These are phyloP conservation scores for Macroglossus sobrinus DNA, from an alignment of 2,113 vertebrate species.

Conservation along the genomic window DNA sequence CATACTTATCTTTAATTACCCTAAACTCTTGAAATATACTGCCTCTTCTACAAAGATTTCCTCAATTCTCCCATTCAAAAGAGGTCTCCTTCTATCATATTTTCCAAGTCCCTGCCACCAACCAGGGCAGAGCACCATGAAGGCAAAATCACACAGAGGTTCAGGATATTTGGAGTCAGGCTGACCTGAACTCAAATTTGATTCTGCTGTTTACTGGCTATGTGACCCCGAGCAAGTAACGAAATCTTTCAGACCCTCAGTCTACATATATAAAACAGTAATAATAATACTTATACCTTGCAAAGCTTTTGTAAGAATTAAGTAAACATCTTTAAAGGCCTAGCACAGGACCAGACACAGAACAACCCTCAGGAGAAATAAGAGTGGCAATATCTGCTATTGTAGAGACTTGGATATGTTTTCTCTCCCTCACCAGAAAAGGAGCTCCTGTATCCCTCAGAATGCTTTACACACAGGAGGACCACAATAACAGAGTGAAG, in stretches of 20 bases:
- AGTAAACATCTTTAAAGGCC: not conserved
- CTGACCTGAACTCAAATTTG: not conserved
- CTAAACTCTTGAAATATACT: not conserved
- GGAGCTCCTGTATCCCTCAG: not conserved
- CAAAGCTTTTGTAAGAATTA: not conserved
- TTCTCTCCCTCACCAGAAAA: not conserved
- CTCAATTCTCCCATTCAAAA: not conserved
- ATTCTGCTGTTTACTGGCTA: not conserved
- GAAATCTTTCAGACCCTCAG: not conserved
- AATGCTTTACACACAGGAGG: not conserved
- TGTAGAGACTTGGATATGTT: not conserved
- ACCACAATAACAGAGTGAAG: not conserved
- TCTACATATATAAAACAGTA: not conserved
- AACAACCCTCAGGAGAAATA: not conserved
- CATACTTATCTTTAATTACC: not conserved
- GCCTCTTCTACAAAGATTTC: not conserved
- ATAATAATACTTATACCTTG: not conserved
- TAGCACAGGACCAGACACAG: not conserved
- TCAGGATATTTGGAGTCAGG: not conserved
- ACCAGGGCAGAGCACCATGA: fast-evolving
- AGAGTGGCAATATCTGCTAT: not conserved
- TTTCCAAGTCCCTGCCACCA: not conserved
- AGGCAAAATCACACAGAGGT: not conserved
- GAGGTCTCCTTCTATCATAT: not conserved
- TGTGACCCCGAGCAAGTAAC: not conserved